Base-by-base conservation (phyloP, 2,797 vertebrate species). In the Apogon hyalosoma region DNA sequence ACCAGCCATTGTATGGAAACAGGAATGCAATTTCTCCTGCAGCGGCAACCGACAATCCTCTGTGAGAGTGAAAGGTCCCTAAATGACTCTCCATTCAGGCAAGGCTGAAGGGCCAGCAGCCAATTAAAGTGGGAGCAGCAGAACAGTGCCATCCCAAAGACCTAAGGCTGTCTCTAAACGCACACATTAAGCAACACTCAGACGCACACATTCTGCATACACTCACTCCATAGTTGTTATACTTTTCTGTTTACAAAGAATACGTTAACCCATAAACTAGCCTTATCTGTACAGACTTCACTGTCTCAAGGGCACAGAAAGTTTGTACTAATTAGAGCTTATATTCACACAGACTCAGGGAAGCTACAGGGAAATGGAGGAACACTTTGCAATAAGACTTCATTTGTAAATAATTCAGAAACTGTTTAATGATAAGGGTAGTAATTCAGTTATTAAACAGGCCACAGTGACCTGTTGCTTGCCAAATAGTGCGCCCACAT, bases 1-100 rank as follows among this genome's bases (percentile, higher is more conserved):
- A 88, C 88, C 89, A 73, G 61, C 90, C 84, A 93, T 94, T 94
- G 92, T 94, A 91, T 86, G 82, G 91, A 92, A 92, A 93, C 88
- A 91, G 93, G 90, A 94, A 94, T 92, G 93, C 92, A 94, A 94
- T 94, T 94, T 93, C 92, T 93, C 86, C 82, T 77, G 87, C 88
- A 87, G 89, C 82, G 13, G 87, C 76, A 85, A 86, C 86, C 81
- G 87, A 92, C 90, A 94, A 93, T 93, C 91, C 91, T 91, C 90
- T 81, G 75, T 87, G 86, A 90, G 87, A 94, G 90, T 88, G 91
- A 92, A 93, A 90, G 88, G 91, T 93, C 91, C 85, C 88, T 90
- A 93, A 94, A 94, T 92, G 92, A 94, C 92, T 94, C 92, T 89
- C 91, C 82, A 91, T 94, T 94, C 93, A 92, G 86, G 79, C 83